Base-by-base conservation (phyloP, 1,140 invertebrate genomes). In the Eumeta japonica region DNA sequence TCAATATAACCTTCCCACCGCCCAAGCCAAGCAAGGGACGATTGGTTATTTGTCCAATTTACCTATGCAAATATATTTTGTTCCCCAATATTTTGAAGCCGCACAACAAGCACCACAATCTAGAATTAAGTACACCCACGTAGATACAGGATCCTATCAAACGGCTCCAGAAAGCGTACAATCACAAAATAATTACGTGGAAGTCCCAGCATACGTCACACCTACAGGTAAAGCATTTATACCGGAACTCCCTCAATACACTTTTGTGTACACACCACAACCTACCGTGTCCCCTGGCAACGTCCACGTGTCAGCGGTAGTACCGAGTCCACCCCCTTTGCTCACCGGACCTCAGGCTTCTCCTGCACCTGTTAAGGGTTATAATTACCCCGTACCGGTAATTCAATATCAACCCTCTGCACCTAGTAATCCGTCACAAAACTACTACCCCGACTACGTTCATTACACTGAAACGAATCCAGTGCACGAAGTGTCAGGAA, bases 61-160 rank as follows among this genome's bases (percentile, higher is more conserved):
- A 10, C 70, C 70, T 3, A 68, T 70, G 66, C 66, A 73, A 43
- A 58, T 71, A 37, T 68, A 68, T 49, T 40, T 71, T 48, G 58
- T 71, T 13, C 70, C 70, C 0, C 70, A 74, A 36, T 67, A 67
- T 47, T 65, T 67, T 32, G 64, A 65, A 11, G 43, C 45, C 27
- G 43, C 43, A 2, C 52, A 54, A 10, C 58, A 57, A 38, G 39
- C 37, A 20, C 11, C 3, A 24, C 34, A 35, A 15, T 5, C 3
- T 11, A n/a, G n/a, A n/a, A n/a, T n/a, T n/a, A n/a, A n/a, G n/a
- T n/a, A n/a, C n/a, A 28, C 36, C 3, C 52, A 44, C 31, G n/a
- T 43, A 1, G 55, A 53, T 11, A 17, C 37, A 4, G 49, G 41
- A 17, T 33, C 20, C 12, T 67, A 63, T 19, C 47, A 47, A 14